A percentile compares a stretch with the other conserved stretches of the same genome.
phyloP scores from a whole-genome alignment of 2,797 vertebrate species.

The Thamnophis elegans region DNA sequence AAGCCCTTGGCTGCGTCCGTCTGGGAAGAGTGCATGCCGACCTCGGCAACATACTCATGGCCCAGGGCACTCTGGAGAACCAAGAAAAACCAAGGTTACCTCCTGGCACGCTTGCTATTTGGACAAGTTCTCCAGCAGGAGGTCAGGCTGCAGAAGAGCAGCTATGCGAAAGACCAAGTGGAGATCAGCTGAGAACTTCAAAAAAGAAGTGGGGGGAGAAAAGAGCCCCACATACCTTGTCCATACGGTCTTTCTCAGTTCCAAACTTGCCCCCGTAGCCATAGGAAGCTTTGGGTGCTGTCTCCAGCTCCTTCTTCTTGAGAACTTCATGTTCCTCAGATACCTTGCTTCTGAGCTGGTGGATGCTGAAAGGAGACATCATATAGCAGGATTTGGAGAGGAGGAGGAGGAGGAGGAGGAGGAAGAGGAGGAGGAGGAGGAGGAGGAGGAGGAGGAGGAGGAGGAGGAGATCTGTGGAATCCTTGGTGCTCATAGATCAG shows the following conservation, averaged over 20 bases:
- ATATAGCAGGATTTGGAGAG: background rate
- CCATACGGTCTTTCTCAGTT: conserved; percentile 92
- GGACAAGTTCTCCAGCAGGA: background rate
- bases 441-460: too few species aligned
- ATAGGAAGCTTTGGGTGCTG: conserved; percentile 87
- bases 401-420: background rate
- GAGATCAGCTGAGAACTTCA: background rate
- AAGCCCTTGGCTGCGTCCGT: conserved; percentile 89
- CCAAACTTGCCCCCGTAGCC: conserved; percentile 96
- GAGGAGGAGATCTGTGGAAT: background rate
- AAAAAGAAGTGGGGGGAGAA: background rate
- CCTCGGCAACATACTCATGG: conserved; percentile 83
- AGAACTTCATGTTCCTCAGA: conserved; percentile 84
- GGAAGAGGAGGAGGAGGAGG: too few species aligned
- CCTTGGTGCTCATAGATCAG: background rate
- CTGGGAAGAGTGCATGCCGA: conserved; percentile 91
- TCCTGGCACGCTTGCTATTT: background rate
- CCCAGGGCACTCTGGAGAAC: conserved; percentile 82
- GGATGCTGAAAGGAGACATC: conserved; percentile 61
- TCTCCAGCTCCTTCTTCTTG: conserved; percentile 86
- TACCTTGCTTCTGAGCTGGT: conserved; percentile 84
- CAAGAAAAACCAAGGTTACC: background rate
- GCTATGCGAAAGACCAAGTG: background rate
- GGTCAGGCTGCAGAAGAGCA: background rate
- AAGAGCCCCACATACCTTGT: conserved; percentile 78